Percentiles rank a stretch among this genome's conserved stretches.
Conservation (phyloP, 2,113 vertebrate genomes). For the Psittacula cyanocephala region DNA sequence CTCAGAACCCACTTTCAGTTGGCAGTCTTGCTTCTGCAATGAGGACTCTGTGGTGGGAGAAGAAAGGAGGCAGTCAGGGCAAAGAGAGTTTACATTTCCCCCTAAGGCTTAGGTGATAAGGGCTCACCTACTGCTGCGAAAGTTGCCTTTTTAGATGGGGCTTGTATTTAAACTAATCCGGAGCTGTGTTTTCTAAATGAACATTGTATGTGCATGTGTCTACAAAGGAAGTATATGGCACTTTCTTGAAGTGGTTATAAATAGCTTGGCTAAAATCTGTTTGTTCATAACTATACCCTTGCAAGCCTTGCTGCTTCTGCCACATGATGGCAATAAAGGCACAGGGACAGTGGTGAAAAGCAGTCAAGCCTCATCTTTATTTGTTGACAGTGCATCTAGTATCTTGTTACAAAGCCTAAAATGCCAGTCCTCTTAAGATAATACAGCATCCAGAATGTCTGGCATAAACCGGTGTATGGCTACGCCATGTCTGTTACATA, state of each 20-base stretch:
- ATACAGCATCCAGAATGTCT: neutral
- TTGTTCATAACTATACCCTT: constrained; percentile 2
- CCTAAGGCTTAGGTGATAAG: neutral
- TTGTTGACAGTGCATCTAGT: neutral
- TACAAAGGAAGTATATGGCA: constrained; percentile 22
- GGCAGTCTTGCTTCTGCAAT: neutral
- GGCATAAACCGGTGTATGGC: neutral
- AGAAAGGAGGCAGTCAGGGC: neutral
- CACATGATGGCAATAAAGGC: constrained; percentile 63
- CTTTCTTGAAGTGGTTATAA: constrained; percentile 19
- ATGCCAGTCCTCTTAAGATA: neutral
- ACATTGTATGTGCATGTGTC: neutral
- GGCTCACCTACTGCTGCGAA: neutral
- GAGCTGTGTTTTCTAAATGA: constrained; percentile 16
- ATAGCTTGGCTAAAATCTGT: constrained; percentile 47
- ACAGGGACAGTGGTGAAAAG: neutral
- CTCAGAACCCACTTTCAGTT: neutral
- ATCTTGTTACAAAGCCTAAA: neutral
- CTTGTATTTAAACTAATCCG: constrained; percentile 23
- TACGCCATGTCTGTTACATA: neutral
- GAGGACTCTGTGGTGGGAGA: neutral
- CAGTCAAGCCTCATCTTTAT: neutral
- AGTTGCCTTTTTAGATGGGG: neutral
- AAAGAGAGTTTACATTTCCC: neutral
- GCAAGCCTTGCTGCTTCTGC: constrained; percentile 31